Percentiles rank a stretch among this genome's conserved stretches.
Evolutionary conservation across 1,140 invertebrate species (phyloP).

Genomic region (Ericerus pela): DNA sequence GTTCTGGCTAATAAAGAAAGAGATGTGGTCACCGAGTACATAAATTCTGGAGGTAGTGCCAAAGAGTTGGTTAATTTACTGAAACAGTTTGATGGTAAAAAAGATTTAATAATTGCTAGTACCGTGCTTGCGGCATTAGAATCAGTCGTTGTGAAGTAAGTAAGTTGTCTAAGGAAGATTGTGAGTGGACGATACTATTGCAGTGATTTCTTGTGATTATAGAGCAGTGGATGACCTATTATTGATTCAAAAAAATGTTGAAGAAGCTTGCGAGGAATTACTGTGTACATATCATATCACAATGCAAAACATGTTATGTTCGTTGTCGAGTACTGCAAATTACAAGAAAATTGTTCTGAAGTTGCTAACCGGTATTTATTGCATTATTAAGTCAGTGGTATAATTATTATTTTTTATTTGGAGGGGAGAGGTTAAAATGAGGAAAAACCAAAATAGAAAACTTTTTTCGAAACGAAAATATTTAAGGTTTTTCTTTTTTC

Average conservation of each 20-base stretch:
- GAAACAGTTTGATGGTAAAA: constrained; percentile 1
- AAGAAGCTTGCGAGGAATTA: constrained; percentile 2
- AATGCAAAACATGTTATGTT: background rate
- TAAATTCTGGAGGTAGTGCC: constrained; percentile 1
- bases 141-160: background rate
- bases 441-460: too few species aligned
- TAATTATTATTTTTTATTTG: too few species aligned
- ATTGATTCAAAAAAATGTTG: constrained; percentile 2
- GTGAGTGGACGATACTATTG: too few species aligned
- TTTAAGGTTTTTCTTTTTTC: too few species aligned
- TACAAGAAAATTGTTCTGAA: background rate
- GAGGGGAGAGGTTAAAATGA: too few species aligned
- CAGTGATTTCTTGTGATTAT: too few species aligned
- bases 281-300: background rate
- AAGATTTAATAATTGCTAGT: background rate
- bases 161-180: background rate
- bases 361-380: background rate
- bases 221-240: background rate
- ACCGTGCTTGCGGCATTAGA: background rate
- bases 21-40: constrained; percentile 1
- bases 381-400: too few species aligned
- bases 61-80: background rate
- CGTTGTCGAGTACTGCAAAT: background rate
- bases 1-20: background rate
- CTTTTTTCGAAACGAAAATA: too few species aligned